Base-by-base conservation (phyloP, 1,140 invertebrate genomes). In the Scaptomyza pallida region DNA sequence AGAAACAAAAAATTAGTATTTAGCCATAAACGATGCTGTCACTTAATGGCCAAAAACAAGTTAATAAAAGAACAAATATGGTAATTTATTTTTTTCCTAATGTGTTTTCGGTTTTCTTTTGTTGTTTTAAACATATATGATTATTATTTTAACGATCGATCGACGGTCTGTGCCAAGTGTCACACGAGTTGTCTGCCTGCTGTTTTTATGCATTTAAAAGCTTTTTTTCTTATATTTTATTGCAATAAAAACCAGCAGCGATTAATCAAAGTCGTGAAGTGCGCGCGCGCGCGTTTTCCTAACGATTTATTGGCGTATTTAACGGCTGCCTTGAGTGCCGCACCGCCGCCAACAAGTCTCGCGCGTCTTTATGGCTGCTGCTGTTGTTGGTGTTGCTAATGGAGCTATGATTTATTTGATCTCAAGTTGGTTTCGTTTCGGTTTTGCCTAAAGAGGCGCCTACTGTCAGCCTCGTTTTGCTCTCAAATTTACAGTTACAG, bases 221-320 rank as follows among this genome's bases (percentile, higher is more conserved):
- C n/a, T 5, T 41, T 48, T 30, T 50, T 43, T 4, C 6, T 51
- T n/a, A 6, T 16, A 35, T 70, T 43, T 23, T 43, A 10, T 37
- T 33, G 52, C 15, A 40, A 59, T 9, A 30, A 59, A 60, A 17
- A 63, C 12, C n/a, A 21, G 40, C 33, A 19, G 63, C 69, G 74
- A 85, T 86, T 85, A 85, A 86, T 86, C 73, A 85, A 81, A 80
- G 73, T 47, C 30, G 21, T 45, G 6, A 23, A 15, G 23, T 8
- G 48, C 67, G 76, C 77, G 72, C 60, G 80, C 80, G n/a, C n/a
- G n/a, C n/a, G 79, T 52, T 67, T 82, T 69, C 37, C 62, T 55
- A n/a, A 67, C 72, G 59, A 69, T 78, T 78, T 67, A 44, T 19
- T 45, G 16, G 73, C 71, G 74, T 62, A 16, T 68, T 54, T 52